A percentile compares a stretch with the other conserved stretches of the same genome.
Conservation (phyloP, 2,797 vertebrate species). For the Eleutherodactylus coqui region DNA sequence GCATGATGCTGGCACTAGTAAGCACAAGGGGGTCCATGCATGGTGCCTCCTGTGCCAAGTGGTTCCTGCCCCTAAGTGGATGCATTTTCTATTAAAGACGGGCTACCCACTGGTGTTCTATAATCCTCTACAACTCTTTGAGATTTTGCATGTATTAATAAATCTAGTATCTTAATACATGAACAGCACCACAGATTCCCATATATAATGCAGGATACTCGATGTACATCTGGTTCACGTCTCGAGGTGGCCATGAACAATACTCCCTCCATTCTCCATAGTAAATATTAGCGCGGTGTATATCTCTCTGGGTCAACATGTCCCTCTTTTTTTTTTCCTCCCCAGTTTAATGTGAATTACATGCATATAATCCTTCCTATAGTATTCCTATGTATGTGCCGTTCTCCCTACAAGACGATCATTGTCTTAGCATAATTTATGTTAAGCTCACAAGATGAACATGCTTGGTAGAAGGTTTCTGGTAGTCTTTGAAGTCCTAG, state of each 20-base stretch:
- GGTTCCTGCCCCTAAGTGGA: no score
- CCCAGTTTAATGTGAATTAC: constrained; percentile 44
- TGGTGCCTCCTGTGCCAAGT: no score
- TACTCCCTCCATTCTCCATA: background rate
- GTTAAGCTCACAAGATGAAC: constrained; percentile 59
- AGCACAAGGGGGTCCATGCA: no score
- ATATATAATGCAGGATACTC: background rate
- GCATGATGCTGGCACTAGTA: no score
- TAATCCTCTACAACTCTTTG: no score
- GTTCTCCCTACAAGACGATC: constrained; percentile 47
- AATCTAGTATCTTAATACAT: no score
- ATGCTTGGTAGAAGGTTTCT: constrained; percentile 59
- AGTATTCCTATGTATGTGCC: constrained; percentile 47
- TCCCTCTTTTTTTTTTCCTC: constrained; percentile 1
- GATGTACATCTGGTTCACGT: background rate
- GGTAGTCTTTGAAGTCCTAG: constrained; percentile 59
- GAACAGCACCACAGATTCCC: background rate
- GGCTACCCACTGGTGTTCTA: no score
- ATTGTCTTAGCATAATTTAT: constrained; percentile 63
- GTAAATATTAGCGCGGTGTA: constrained; percentile 25
- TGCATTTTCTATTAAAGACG: no score
- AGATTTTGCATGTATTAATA: no score
- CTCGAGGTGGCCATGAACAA: constrained; percentile 18
- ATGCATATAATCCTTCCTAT: constrained; percentile 47
- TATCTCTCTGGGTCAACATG: constrained; percentile 44